These are phyloP conservation scores for Orchesellides sinensis DNA, from an alignment of 2,888 invertebrate species.

Conservation along the genomic window DNA sequence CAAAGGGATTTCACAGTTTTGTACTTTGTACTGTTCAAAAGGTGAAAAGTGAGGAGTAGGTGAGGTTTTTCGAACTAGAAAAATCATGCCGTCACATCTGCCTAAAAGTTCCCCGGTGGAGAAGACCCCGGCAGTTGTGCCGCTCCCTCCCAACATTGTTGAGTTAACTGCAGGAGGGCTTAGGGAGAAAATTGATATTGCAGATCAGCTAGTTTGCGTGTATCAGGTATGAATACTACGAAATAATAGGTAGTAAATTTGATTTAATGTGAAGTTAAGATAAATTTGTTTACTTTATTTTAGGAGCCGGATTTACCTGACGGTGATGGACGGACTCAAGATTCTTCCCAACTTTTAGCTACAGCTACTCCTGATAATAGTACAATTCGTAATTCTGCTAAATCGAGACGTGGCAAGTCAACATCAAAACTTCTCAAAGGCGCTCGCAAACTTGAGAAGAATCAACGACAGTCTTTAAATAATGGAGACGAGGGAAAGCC, in stretches of 20 bases:
- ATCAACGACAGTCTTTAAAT: not conserved
- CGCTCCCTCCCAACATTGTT: slow-evolving; percentile 67
- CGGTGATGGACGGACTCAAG: not conserved
- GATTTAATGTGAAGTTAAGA: not conserved
- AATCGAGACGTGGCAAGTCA: slow-evolving; percentile 4
- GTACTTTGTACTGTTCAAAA: too few relatives aligned
- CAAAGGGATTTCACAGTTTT: too few relatives aligned
- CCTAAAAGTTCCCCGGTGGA: slow-evolving; percentile 70
- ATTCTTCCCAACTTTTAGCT: not conserved
- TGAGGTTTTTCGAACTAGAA: too few relatives aligned
- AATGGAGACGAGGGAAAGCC: slow-evolving; percentile 12
- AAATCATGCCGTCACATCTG: slow-evolving; percentile 61
- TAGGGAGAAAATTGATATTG: slow-evolving; percentile 54
- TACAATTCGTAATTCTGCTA: too few relatives aligned
- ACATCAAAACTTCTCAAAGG: not conserved
- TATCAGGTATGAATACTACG: slow-evolving; percentile 3
- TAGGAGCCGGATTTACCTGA: too few relatives aligned
- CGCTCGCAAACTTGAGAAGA: not conserved
- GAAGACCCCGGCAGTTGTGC: slow-evolving; percentile 49
- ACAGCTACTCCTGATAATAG: too few relatives aligned
- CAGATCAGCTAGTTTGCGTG: slow-evolving; percentile 1
- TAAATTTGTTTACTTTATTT: not conserved
- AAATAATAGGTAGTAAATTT: too few relatives aligned
- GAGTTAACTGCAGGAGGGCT: slow-evolving; percentile 67
- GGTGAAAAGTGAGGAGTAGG: too few relatives aligned